Percentiles rank a stretch among this genome's conserved stretches.
phyloP scores from a whole-genome alignment of 2,113 vertebrate species.

The Laterallus jamaicensis region DNA sequence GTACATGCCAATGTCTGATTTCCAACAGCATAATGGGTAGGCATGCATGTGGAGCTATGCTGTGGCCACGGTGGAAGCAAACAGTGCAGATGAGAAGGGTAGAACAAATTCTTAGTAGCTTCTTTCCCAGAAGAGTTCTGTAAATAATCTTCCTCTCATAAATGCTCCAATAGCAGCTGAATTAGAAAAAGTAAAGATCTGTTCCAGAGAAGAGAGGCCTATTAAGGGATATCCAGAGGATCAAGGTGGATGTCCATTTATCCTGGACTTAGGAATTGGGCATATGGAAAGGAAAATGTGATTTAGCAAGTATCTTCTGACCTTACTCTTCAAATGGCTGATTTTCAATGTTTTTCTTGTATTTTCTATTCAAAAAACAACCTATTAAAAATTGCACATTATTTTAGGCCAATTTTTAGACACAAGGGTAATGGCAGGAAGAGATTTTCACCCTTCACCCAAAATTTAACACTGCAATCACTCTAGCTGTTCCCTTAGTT shows the following conservation, averaged over 20 bases:
- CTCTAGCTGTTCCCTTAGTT: neutral
- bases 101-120: neutral
- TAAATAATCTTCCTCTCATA: neutral
- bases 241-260: neutral
- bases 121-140: neutral
- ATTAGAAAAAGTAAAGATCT: conserved; percentile 9
- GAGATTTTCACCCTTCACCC: neutral
- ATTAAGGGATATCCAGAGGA: neutral
- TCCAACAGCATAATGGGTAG: neutral
- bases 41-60: neutral
- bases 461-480: neutral
- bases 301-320: neutral
- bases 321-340: neutral
- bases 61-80: neutral
- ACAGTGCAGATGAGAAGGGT: neutral
- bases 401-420: neutral
- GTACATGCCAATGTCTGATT: fast-evolving
- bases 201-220: neutral
- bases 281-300: neutral
- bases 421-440: neutral
- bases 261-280: neutral
- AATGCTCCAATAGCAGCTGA: neutral
- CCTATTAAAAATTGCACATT: neutral
- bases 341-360: neutral
- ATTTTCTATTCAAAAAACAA: neutral